These are phyloP conservation scores for Synanceia verrucosa DNA, from an alignment of 2,797 vertebrate species.

Conservation along the genomic window DNA sequence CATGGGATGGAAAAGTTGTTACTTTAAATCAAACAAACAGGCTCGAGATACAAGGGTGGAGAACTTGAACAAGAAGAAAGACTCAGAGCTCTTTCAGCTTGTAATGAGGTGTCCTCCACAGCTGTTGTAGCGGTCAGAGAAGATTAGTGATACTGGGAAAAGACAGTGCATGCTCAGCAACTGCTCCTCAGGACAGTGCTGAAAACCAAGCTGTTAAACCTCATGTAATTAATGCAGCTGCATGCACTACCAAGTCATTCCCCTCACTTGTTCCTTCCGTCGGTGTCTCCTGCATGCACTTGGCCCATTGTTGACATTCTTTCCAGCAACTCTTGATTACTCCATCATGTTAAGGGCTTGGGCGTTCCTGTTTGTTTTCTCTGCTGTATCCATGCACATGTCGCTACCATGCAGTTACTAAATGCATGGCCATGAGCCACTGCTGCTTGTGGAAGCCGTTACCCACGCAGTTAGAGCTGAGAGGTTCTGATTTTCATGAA, in stretches of 20 bases:
- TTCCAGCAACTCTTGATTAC: conserved; percentile 75
- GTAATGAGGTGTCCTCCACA: conserved; percentile 21
- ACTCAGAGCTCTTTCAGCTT: neutral
- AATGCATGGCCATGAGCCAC: conserved; percentile 50
- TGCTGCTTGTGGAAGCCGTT: conserved; percentile 43
- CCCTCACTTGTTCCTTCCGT: conserved; percentile 28
- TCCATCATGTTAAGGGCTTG: conserved; percentile 70
- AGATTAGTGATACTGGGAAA: neutral
- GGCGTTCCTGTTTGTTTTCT: conserved; percentile 81
- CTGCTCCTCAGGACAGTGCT: neutral
- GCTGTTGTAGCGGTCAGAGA: conserved; percentile 20
- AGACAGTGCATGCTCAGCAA: neutral
- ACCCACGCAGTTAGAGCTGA: conserved; percentile 21
- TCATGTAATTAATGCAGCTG: conserved; percentile 5
- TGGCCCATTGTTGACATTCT: conserved; percentile 75
- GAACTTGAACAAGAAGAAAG: neutral
- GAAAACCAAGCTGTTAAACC: conserved; percentile 9
- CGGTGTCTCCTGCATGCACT: conserved; percentile 47
- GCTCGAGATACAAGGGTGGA: neutral
- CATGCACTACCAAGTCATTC: neutral
- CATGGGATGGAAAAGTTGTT: conserved; percentile 31
- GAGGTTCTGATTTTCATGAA: conserved; percentile 1
- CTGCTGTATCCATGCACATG: conserved; percentile 76
- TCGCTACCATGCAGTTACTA: conserved; percentile 54
- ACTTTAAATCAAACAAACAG: conserved; percentile 9